A percentile compares a stretch with the other conserved stretches of the same genome.
Conservation (phyloP, 1,140 invertebrate genomes). For the Sycobia sp. region DNA sequence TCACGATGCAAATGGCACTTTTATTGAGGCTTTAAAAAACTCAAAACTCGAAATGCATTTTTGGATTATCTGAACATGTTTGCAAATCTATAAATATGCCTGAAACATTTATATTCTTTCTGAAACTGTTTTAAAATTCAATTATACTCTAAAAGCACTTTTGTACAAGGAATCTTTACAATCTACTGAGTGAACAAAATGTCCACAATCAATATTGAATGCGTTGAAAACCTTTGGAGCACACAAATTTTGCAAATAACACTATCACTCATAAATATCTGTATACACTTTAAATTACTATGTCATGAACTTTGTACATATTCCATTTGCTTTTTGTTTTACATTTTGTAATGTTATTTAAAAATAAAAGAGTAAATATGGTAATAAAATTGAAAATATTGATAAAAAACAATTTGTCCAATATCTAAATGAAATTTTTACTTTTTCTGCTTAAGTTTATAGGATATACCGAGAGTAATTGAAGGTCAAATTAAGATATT, state of each 20-base stretch:
- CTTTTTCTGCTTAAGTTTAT: too few relatives aligned
- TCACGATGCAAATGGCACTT: slow-evolving; percentile 36
- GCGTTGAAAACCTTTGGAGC: slow-evolving; percentile 30
- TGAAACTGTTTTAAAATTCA: slow-evolving; percentile 21
- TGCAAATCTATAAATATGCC: slow-evolving; percentile 22
- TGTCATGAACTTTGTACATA: too few relatives aligned
- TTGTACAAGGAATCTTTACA: slow-evolving; percentile 13
- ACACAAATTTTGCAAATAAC: slow-evolving; percentile 29
- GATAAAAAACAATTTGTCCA: too few relatives aligned
- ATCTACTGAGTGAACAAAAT: slow-evolving; percentile 27
- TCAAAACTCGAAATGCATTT: slow-evolving; percentile 31
- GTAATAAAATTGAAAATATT: too few relatives aligned
- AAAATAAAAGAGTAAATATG: too few relatives aligned
- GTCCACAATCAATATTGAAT: slow-evolving; percentile 29
- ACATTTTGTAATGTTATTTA: slow-evolving; percentile 22
- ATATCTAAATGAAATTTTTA: too few relatives aligned
- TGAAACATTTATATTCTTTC: slow-evolving; percentile 28
- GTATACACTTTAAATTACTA: slow-evolving; percentile 11
- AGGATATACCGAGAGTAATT: too few relatives aligned
- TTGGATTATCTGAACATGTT: slow-evolving; percentile 21
- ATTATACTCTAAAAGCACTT: slow-evolving; percentile 23
- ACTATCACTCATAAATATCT: slow-evolving; percentile 26
- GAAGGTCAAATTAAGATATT: too few relatives aligned
- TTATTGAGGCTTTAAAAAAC: slow-evolving; percentile 30
- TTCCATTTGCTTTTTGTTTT: neutral